These are phyloP conservation scores for Nymphicus hollandicus DNA, from an alignment of 2,113 vertebrate genomes.

Conservation along the genomic window DNA sequence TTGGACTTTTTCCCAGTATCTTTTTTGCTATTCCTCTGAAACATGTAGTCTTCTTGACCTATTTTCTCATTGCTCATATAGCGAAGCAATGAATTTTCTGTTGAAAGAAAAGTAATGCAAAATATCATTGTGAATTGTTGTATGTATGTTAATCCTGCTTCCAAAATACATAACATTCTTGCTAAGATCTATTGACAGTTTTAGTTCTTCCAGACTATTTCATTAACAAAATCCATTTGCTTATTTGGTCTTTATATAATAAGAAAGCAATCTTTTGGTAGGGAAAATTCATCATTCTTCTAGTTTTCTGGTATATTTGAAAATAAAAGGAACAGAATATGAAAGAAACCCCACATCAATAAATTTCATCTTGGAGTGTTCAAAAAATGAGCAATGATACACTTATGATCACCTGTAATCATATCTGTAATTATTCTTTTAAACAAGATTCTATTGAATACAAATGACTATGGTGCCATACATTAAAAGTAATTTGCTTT, in stretches of 20 bases:
- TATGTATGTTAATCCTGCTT: background rate
- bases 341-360: background rate
- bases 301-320: background rate
- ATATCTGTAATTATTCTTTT: background rate
- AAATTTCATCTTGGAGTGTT: background rate
- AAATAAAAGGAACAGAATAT: background rate
- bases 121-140: constrained; percentile 6
- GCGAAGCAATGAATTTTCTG: constrained; percentile 90
- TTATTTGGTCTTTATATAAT: background rate
- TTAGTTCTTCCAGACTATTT: constrained; percentile 14
- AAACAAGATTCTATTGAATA: background rate
- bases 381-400: background rate
- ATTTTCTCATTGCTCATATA: constrained; percentile 93
- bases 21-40: constrained; percentile 88
- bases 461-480: background rate
- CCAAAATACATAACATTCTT: background rate
- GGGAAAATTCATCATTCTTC: background rate
- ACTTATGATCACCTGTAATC: background rate
- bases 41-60: constrained; percentile 90
- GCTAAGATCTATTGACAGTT: background rate
- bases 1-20: constrained; percentile 92
- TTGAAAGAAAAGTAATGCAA: constrained; percentile 59
- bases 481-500: background rate
- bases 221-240: background rate
- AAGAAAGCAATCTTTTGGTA: background rate